Base-by-base conservation (phyloP, 2,888 invertebrate genomes). In the Stegana nigrithorax region DNA sequence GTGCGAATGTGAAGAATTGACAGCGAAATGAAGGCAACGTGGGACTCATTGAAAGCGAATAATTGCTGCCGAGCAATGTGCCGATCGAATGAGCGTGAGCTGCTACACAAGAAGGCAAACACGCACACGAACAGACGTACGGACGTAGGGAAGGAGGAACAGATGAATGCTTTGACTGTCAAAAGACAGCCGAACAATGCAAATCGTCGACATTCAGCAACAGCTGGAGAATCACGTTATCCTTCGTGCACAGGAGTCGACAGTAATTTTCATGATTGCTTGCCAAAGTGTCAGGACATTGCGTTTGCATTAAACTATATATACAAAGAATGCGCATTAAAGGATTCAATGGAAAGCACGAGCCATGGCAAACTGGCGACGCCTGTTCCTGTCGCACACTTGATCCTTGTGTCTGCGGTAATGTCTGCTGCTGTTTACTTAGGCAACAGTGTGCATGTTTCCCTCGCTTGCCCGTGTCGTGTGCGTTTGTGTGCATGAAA, bases 1-100 rank as follows among this genome's bases (percentile, higher is more conserved):
- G 14, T n/a, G n/a, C 10, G 14, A 47, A 47, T 19, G 45, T 2
- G 21, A 39, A 39, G 39, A 50, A 50, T 26, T 50, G 50, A 26
- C 50, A 50, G 26, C 61, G 62, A 68, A 71, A 67, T 72, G 70
- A 73, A 67, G 67, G 71, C 69, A 69, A 42, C 71, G 65, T 63
- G 69, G 71, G 73, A 71, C 67, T 71, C 71, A 73, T 72, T 73
- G 66, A 71, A 71, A 66, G 65, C 59, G 61, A 64, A 64, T 53
- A 58, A 61, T 50, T 57, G 55, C 62, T 66, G 56, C 55, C 61
- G 67, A n/a, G n/a, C n/a, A n/a, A n/a, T n/a, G n/a, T n/a, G n/a
- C n/a, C n/a, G n/a, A n/a, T n/a, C n/a, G n/a, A n/a, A n/a, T n/a
- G n/a, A n/a, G n/a, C n/a, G n/a, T n/a, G n/a, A n/a, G n/a, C n/a